phyloP scores from a whole-genome alignment of 2,888 invertebrate species.

The Epicampocera succincta region DNA sequence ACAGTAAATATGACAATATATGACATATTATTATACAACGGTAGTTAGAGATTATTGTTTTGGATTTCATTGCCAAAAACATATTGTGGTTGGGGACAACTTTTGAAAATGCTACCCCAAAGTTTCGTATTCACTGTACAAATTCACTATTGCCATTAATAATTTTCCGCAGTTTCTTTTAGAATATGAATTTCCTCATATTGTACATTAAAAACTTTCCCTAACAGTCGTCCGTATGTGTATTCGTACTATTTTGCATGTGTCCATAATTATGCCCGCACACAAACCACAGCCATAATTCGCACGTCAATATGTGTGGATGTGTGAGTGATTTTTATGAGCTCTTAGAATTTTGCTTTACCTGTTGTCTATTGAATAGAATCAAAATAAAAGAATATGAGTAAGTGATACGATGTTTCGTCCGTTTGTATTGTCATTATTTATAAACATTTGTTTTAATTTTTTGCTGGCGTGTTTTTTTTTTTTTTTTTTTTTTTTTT shows the following conservation, averaged over 20 bases:
- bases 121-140: too few species aligned
- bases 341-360: slow-evolving; percentile 63
- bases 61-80: too few species aligned
- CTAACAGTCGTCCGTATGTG: neutral
- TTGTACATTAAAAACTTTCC: slow-evolving; percentile 15
- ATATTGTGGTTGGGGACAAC: too few species aligned
- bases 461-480: slow-evolving; percentile 43
- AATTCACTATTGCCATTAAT: too few species aligned
- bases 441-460: slow-evolving; percentile 63
- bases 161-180: slow-evolving; percentile 34
- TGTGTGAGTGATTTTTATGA: slow-evolving; percentile 48
- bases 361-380: slow-evolving; percentile 60
- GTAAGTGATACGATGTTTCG: slow-evolving; percentile 40
- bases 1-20: too few species aligned
- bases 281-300: neutral
- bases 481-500: slow-evolving; percentile 23
- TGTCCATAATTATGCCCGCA: slow-evolving; percentile 47
- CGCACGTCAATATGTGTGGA: neutral
- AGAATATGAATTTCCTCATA: slow-evolving; percentile 10
- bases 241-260: slow-evolving; percentile 43
- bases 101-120: too few species aligned
- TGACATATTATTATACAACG: too few species aligned
- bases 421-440: slow-evolving; percentile 63
- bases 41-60: too few species aligned
- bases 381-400: slow-evolving; percentile 38